Base-by-base conservation (phyloP, 2,113 vertebrate genomes). In the Anthoscopus minutus region DNA sequence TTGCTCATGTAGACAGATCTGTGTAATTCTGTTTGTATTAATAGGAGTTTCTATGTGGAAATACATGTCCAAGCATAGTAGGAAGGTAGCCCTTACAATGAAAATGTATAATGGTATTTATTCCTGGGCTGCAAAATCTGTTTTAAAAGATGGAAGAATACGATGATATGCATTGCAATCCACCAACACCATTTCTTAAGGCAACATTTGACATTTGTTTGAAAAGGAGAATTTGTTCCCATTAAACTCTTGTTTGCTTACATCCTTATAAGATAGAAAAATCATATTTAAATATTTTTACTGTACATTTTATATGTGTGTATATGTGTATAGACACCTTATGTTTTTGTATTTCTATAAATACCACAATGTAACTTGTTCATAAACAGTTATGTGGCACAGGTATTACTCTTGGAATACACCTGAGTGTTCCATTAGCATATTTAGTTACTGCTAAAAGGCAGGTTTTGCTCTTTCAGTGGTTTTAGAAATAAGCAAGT, bases 301-400 rank as follows among this genome's bases (percentile, higher is more conserved):
- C 16, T 86, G 1, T 25, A 2, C 50, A n/a, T 86, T 48, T 37
- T 31, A 8, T 56, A 9, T 28, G 3, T 28, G 9, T 31, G 10
- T 21, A 20, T 33, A 14, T 30, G 8, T 31, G 15, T n/a, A 25
- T 2, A 42, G 1, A 22, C 9, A 42, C 2, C 12, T 6, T n/a
- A 15, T 69, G 2, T 51, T 76, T 18, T 21, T 44, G 1, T 35
- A 30, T 67, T 88, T 92, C 15, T 76, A 1, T 35, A 67, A 60
- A 42, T 61, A 50, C 13, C 9, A 8, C 10, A 77, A 7, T 66
- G 8, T 86, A 51, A 61, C 21, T 62, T 72, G 27, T 60, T 66
- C 48, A 15, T 81, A 42, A 86, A 44, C 3, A 54, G 5, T 58
- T 17, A 11, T 18, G 9, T 78, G 30, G 15, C 6, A 3, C 35